Percentiles rank a stretch among this genome's conserved stretches.
These are phyloP conservation scores for Laothoe populi DNA, from an alignment of 2,888 invertebrate genomes.

Conservation along the genomic window DNA sequence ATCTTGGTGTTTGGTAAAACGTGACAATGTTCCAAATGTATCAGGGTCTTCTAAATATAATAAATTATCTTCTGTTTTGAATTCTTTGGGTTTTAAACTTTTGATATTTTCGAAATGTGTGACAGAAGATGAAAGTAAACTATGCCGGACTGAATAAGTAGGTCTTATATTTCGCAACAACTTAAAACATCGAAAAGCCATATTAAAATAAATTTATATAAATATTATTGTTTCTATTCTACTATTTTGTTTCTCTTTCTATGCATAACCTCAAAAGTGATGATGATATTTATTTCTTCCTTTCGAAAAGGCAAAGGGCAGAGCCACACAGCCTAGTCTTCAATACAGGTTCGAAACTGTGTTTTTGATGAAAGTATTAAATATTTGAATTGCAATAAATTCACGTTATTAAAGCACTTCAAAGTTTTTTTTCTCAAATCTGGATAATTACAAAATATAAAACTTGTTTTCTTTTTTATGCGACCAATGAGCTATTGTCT, in stretches of 20 bases:
- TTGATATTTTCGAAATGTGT: constrained; percentile 43
- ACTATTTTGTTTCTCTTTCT: constrained; percentile 3
- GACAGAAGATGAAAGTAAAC: constrained; percentile 46
- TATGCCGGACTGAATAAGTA: constrained; percentile 44
- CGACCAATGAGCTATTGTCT: no score
- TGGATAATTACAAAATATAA: no score
- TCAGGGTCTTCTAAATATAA: constrained; percentile 81
- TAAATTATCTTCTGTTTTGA: constrained; percentile 64
- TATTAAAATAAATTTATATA: constrained; percentile 28
- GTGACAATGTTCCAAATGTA: constrained; percentile 81
- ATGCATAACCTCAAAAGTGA: constrained; percentile 38
- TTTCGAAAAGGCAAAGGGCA: no score
- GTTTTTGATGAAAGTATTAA: no score
- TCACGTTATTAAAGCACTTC: no score
- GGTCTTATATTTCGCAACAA: constrained; percentile 52
- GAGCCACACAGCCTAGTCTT: no score
- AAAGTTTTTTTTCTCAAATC: no score
- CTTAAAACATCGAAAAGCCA: constrained; percentile 60
- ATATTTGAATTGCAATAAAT: no score
- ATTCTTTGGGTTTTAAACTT: constrained; percentile 49
- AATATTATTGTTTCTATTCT: constrained; percentile 2
- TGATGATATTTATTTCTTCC: no score
- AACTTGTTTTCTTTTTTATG: no score
- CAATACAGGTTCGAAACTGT: no score
- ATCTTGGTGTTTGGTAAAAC: constrained; percentile 48